phyloP scores from a whole-genome alignment of 2,888 invertebrate species.

The Hipparchia semele region DNA sequence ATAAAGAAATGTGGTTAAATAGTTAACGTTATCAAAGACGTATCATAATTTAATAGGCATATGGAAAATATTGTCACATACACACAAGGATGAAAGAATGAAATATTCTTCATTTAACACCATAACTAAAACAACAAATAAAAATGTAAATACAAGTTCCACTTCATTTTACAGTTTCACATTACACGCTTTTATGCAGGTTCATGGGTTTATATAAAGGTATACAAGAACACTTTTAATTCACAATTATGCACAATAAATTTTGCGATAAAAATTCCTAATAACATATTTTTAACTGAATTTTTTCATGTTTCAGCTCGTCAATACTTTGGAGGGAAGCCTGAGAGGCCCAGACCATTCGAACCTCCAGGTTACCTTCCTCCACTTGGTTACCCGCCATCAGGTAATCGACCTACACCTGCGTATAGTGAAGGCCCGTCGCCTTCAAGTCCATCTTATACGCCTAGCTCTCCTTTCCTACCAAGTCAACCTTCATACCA shows the following conservation, averaged over 20 bases:
- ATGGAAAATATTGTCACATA: not conserved
- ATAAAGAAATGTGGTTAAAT: not conserved
- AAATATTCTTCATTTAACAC: no score
- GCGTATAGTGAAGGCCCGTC: conserved; percentile 68
- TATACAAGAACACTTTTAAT: conserved; percentile 1
- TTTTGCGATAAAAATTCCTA: not conserved
- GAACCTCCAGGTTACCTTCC: conserved; percentile 77
- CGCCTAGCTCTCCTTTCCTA: conserved; percentile 49
- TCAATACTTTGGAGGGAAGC: conserved; percentile 85
- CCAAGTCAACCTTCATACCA: conserved; percentile 45
- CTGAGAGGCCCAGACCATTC: conserved; percentile 88
- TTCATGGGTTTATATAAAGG: conserved; percentile 1
- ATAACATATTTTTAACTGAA: conserved; percentile 11
- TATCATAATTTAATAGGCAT: not conserved
- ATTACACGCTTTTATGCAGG: conserved; percentile 35
- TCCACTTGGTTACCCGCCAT: conserved; percentile 69
- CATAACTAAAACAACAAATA: no score
- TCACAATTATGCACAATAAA: conserved; percentile 6
- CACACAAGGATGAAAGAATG: not conserved
- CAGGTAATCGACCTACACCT: conserved; percentile 71
- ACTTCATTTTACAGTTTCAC: conserved; percentile 9
- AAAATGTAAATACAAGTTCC: not conserved
- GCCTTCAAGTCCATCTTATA: conserved; percentile 52
- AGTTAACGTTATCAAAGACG: not conserved
- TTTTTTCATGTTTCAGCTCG: conserved; percentile 81